A percentile compares a stretch with the other conserved stretches of the same genome.
phyloP scores from a whole-genome alignment of 2,797 vertebrate genomes.

The Semaprochilodus insignis region DNA sequence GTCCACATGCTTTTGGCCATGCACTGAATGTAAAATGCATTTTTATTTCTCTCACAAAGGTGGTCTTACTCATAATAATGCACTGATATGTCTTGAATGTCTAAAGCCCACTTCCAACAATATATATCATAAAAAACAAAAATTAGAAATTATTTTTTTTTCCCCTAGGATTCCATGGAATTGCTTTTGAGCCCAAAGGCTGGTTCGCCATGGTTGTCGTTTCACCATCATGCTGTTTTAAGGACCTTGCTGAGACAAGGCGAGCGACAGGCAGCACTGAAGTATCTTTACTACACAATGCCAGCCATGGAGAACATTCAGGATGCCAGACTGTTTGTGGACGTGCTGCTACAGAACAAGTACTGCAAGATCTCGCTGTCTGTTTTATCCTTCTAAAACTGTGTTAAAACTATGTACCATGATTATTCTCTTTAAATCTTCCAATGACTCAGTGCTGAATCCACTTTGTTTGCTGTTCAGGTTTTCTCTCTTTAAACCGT shows the following conservation, averaged over 20 bases:
- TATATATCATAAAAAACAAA: no score
- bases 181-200: slow-evolving; percentile 65
- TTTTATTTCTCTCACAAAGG: no score
- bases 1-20: no score
- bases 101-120: no score
- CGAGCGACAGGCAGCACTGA: slow-evolving; percentile 59
- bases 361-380: slow-evolving; percentile 28
- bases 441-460: neutral
- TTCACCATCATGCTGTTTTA: slow-evolving; percentile 69
- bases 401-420: neutral
- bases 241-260: slow-evolving; percentile 63
- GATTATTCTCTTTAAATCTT: neutral
- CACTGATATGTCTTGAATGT: no score
- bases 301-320: slow-evolving; percentile 60
- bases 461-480: neutral
- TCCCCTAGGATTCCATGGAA: slow-evolving; percentile 64
- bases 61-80: no score
- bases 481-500: neutral
- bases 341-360: slow-evolving; percentile 70
- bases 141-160: neutral
- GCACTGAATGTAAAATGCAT: no score
- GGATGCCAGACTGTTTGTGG: slow-evolving; percentile 64
- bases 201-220: slow-evolving; percentile 55
- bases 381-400: neutral
- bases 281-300: slow-evolving; percentile 65